phyloP scores from a whole-genome alignment of 2,113 vertebrate genomes.

The Cyanoderma ruficeps region DNA sequence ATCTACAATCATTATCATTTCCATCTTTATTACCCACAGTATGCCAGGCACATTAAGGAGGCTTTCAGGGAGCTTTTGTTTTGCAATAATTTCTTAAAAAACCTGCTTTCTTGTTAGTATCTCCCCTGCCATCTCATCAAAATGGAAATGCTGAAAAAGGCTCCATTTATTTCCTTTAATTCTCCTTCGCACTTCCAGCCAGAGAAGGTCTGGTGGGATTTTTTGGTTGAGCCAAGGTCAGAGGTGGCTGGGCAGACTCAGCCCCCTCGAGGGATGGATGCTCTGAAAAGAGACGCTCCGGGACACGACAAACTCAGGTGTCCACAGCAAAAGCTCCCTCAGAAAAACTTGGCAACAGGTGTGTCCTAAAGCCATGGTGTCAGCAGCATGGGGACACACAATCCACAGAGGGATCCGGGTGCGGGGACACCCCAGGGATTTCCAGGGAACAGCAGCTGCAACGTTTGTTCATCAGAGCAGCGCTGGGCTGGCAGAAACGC shows the following conservation, averaged over 20 bases:
- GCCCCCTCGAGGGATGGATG: background rate
- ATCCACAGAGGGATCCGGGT: background rate
- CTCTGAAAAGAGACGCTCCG: background rate
- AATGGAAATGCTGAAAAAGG: conserved; percentile 61
- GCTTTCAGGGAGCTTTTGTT: conserved; percentile 74
- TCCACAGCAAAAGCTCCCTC: background rate
- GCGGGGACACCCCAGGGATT: background rate
- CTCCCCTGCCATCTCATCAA: conserved; percentile 70
- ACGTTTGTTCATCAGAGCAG: background rate
- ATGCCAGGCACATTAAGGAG: conserved; percentile 68
- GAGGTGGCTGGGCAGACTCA: background rate
- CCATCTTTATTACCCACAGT: conserved; percentile 76
- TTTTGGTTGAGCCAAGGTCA: background rate
- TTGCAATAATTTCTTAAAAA: conserved; percentile 68
- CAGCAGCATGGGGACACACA: background rate
- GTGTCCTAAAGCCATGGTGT: background rate
- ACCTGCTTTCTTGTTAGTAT: conserved; percentile 72
- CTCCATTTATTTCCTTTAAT: conserved; percentile 59
- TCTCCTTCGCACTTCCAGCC: conserved; percentile 10
- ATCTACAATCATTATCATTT: conserved; percentile 77
- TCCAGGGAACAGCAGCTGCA: background rate
- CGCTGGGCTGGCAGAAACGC: background rate
- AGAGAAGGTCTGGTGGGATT: background rate
- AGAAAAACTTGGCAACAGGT: background rate
- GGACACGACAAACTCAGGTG: accelerated